phyloP scores from a whole-genome alignment of 2,797 vertebrate species.

The Chelonia mydas region DNA sequence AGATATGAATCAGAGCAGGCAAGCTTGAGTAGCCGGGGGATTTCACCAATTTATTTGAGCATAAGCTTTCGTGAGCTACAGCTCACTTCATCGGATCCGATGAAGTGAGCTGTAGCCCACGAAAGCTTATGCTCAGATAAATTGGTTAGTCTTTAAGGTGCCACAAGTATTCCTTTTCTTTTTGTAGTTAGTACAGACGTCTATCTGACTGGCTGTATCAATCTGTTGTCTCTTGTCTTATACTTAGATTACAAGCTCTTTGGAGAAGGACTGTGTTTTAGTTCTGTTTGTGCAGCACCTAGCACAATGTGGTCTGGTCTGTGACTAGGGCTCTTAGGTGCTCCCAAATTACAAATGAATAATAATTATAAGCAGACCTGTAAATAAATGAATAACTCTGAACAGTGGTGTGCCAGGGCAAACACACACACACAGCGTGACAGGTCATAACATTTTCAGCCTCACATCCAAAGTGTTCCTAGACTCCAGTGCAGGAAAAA shows the following conservation, averaged over 20 bases:
- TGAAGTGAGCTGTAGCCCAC: no score
- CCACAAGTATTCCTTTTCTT: no score
- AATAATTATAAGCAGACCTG: no score
- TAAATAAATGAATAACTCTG: not conserved
- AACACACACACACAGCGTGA: rapidly evolving
- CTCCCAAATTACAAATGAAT: no score
- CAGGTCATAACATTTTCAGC: not conserved
- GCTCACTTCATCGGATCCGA: no score
- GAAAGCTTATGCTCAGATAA: no score
- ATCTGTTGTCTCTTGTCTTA: not conserved
- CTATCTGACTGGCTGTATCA: not conserved
- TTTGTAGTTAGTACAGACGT: not conserved
- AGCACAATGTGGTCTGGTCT: not conserved
- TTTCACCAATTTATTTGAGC: no score
- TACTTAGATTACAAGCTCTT: not conserved
- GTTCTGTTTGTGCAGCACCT: not conserved
- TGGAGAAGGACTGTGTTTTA: not conserved
- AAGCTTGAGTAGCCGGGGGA: no score
- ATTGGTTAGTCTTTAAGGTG: no score
- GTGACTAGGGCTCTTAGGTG: not conserved
- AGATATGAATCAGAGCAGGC: no score
- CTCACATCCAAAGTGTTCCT: not conserved
- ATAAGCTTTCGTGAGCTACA: no score
- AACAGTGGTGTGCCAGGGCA: not conserved
- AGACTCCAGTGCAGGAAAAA: not conserved